Conservation (phyloP, 2,888 invertebrate genomes). For the Lithophane semibrunnea region DNA sequence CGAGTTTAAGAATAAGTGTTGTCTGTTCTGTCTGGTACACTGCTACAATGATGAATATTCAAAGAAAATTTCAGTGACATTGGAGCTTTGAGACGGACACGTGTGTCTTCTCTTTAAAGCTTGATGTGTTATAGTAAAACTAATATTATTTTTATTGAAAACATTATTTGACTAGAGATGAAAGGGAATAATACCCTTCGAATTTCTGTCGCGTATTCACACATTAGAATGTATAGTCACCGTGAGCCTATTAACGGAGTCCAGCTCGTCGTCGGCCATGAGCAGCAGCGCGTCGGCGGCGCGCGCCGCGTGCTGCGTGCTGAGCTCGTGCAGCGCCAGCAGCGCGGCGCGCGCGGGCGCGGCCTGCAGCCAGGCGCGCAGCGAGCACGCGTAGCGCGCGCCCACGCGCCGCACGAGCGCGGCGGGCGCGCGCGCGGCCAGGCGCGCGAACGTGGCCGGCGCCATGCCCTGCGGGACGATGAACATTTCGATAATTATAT, state of each 20-base stretch:
- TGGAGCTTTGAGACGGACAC: too few relatives aligned
- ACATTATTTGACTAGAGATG: too few relatives aligned
- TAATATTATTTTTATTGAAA: too few relatives aligned
- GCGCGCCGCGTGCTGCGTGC: slow-evolving; percentile 46
- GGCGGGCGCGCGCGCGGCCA: slow-evolving; percentile 54
- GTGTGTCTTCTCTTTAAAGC: too few relatives aligned
- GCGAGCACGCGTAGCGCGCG: slow-evolving; percentile 51
- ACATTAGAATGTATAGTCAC: slow-evolving; percentile 71
- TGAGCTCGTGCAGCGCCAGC: slow-evolving; percentile 69
- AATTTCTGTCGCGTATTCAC: background rate
- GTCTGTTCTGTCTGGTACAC: too few relatives aligned
- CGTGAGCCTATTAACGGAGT: slow-evolving; percentile 92
- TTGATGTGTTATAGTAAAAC: too few relatives aligned
- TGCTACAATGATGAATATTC: too few relatives aligned
- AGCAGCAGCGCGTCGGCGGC: slow-evolving; percentile 79
- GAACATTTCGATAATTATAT: too few relatives aligned
- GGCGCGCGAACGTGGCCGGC: slow-evolving; percentile 77
- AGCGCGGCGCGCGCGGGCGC: slow-evolving; percentile 51
- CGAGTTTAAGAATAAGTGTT: too few relatives aligned
- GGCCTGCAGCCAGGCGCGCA: slow-evolving; percentile 62
- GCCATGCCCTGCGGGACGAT: slow-evolving; percentile 75
- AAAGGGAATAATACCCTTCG: too few relatives aligned
- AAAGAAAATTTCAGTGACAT: too few relatives aligned
- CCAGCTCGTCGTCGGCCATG: slow-evolving; percentile 90
- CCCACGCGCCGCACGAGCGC: slow-evolving; percentile 58